Evolutionary conservation across 2,113 vertebrate species (phyloP), one percentile per base, ranked within the genome.

Genomic region (Furnarius figulus): DNA sequence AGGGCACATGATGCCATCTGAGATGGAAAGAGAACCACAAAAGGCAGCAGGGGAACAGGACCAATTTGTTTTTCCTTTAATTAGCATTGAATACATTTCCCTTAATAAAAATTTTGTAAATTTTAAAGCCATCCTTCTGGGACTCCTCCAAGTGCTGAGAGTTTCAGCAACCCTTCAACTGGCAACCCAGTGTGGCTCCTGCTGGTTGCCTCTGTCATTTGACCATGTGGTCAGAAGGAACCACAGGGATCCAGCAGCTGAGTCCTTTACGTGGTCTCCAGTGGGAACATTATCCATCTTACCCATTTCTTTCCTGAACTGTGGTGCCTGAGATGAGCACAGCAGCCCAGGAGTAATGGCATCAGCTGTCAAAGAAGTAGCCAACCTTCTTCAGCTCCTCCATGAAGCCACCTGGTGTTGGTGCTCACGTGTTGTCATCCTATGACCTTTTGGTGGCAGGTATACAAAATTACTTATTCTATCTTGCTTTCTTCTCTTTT

Each of bases 221-320:
- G 35, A 76, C 35, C n/a, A 4, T 0, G 0, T 53, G 21, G 24
- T n/a, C 50, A 47, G 63, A n/a, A 85, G 31, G 28, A 62, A 72
- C 37, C 4, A 1, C 33, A 47, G 78, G 12, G 23, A 44, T 22
- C 33, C 53, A 20, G 28, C 6, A 76, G 15, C 40, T 70, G 35
- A n/a, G 49, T 56, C 49, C 33, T 5, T 50, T 33, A 4, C 2
- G 0, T 18, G 47, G 8, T 42, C 8, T 52, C 27, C 40, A 61
- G 33, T 33, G 18, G 37, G 18, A 77, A 13, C 33, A 21, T 63
- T 40, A 81, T 13, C 23, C 25, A n/a, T 33, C 25, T 58, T 1
- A 37, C 6, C 44, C 17, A 10, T 63, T 46, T 46, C 25, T 84
- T 63, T 59, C 50, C 31, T 30, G 33, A 87, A 19, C 18, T 1